Evolutionary conservation across 2,888 invertebrate genomes (phyloP), one percentile per base, ranked within the genome.

Genomic region (Chaetoderma sp.): DNA sequence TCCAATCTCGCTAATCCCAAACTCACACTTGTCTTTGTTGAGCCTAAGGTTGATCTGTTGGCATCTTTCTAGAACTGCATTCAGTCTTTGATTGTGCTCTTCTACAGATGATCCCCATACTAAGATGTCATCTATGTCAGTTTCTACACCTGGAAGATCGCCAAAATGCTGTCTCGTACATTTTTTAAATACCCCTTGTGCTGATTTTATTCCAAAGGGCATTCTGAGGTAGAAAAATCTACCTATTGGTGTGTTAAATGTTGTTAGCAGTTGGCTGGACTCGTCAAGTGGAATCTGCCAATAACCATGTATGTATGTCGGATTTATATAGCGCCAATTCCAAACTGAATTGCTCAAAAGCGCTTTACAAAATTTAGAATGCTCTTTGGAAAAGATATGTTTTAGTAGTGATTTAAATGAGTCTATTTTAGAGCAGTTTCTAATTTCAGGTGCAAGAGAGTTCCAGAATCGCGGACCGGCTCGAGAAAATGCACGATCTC

Each of bases 181-280:
- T 50, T 47, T 65, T 21, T 65, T 52, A 21, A 42, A 67, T 16
- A 67, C 50, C 28, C 60, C 67, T 54, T 42, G 67, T 8, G 67
- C 59, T 23, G 44, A 60, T 39, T 39, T 42, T 13, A 67, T 60
- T 33, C 67, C 67, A 60, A 66, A 67, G 4, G 67, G 65, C 16
- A 67, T 18, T 32, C 65, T 36, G 23, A 27, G 13, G 30, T 44
- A 60, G 10, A 52, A 18, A 42, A 30, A 67, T 21, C 65, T 21
- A n/a, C 65, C 65, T 39, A 60, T 60, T 42, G 59, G 59, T 8
- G 54, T 60, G 18, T 42, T 62, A 44, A 65, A 67, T 16, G 60
- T 54, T 4, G 16, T 30, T 5, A 45, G 18, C n/a, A 30, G 30
- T 47, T 49, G 59, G 16, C 30, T 47, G 13, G n/a, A 4, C 32